Evolutionary conservation across 2,113 vertebrate genomes (phyloP).

Genomic region (Cavia porcellus): DNA sequence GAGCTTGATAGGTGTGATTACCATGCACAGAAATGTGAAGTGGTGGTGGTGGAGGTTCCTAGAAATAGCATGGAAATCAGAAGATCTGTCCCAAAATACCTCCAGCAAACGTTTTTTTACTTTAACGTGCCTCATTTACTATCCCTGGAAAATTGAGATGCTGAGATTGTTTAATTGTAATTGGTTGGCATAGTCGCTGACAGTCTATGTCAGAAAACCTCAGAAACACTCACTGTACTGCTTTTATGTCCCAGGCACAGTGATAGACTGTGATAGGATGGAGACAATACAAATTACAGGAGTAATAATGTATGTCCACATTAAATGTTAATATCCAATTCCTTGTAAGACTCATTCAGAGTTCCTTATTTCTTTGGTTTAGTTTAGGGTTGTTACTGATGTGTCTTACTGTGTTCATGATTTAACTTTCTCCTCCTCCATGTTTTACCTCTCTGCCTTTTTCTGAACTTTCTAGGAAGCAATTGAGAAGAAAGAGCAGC

Average conservation of each 20-base stretch:
- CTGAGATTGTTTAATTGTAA: conserved; percentile 46
- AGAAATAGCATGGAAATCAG: conserved; percentile 60
- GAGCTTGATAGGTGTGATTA: conserved; percentile 63
- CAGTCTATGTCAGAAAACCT: conserved; percentile 45
- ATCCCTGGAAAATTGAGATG: conserved; percentile 24
- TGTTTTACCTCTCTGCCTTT: conserved; percentile 52
- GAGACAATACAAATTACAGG: neutral
- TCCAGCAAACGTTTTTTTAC: neutral
- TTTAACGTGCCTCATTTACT: conserved; percentile 18
- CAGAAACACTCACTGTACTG: neutral
- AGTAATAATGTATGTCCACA: neutral
- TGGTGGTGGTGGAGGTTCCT: neutral
- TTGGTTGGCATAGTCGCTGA: conserved; percentile 8
- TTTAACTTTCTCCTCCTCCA: neutral
- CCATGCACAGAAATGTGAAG: conserved; percentile 55
- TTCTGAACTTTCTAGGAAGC: conserved; percentile 91
- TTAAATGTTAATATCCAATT: neutral
- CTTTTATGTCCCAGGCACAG: neutral
- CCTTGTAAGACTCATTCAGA: neutral
- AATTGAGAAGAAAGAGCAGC: conserved; percentile 97
- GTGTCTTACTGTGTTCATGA: neutral
- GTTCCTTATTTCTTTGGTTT: conserved; percentile 47
- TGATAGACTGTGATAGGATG: neutral
- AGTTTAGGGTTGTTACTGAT: conserved; percentile 31
- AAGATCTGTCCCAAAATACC: neutral